Conservation (phyloP, 2,888 invertebrate genomes). For the Synanthedon vespiformis region DNA sequence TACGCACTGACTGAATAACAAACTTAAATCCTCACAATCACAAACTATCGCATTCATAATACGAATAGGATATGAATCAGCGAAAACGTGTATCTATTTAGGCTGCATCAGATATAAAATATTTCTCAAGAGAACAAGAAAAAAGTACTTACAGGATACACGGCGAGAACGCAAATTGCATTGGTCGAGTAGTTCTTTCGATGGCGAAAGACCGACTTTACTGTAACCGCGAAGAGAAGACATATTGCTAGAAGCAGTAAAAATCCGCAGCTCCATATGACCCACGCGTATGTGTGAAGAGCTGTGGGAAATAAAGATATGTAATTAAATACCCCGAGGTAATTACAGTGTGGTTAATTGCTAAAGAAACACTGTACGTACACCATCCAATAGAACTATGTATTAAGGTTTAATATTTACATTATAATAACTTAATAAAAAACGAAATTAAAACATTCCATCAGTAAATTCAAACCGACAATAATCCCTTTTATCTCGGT, state of each 20-base stretch:
- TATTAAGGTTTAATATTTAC: too few species aligned
- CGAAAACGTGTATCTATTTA: too few species aligned
- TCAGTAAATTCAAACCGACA: too few species aligned
- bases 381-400: too few species aligned
- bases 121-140: too few species aligned
- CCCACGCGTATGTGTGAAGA: constrained; percentile 67
- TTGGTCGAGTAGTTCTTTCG: constrained; percentile 63
- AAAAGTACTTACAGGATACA: constrained; percentile 73
- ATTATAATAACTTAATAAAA: too few species aligned
- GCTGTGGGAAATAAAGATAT: constrained; percentile 37
- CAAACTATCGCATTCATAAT: not conserved
- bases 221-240: constrained; percentile 63
- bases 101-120: too few species aligned
- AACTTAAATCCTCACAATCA: not conserved
- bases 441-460: too few species aligned
- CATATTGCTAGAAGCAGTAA: constrained; percentile 59
- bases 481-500: too few species aligned
- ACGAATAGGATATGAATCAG: not conserved
- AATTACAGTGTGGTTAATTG: too few species aligned
- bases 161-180: constrained; percentile 69
- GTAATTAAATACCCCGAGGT: too few species aligned
- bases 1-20: not conserved
- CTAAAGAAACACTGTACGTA: too few species aligned
- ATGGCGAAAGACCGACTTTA: constrained; percentile 64
- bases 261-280: constrained; percentile 63